Evolutionary conservation across 2,888 invertebrate genomes (phyloP), one percentile per base, ranked within the genome.

Genomic region (Acleris cristana): DNA sequence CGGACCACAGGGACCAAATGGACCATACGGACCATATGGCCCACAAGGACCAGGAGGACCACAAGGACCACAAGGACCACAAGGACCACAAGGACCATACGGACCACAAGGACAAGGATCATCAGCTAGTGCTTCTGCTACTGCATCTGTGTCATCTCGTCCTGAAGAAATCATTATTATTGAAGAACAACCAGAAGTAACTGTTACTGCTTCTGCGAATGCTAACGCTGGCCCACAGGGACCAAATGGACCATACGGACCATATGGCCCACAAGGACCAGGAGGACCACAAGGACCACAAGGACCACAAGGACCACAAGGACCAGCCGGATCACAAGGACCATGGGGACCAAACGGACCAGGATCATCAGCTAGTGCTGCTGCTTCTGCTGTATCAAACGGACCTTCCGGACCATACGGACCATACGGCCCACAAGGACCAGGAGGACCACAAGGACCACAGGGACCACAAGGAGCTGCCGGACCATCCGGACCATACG

Each of bases 201-300:
- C 64, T 44, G 67, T 65, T 6, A 48, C 69, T 52, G 49, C 70
- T 61, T 67, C 40, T 60, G 61, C 69, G 23, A 55, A 64, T 3
- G 69, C 72, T 26, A 52, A 52, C 21, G 14, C 30, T 2, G 52
- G 62, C 16, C 53, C 52, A 53, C 2, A 26, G 1, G 52, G 61
- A 61, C 45, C 21, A n/a, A 12, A 19, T 19, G 58, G 58, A 26
- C 58, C 58, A 58, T 4, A 18, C 0, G 48, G 58, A 58, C 48
- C 40, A 48, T 5, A 40, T 5, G 55, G 63, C 21, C 57, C 57
- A 57, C n/a, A 57, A 58, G 58, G 58, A 18, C 48, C 48, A 58
- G 2, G 3, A 7, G 69, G 64, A 45, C 58, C 58, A 58, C 18
- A 18, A 48, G 58, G 58, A 30, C 55, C 30, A 55, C 18, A 1